phyloP scores from a whole-genome alignment of 1,140 invertebrate species.

The Formica exsecta region DNA sequence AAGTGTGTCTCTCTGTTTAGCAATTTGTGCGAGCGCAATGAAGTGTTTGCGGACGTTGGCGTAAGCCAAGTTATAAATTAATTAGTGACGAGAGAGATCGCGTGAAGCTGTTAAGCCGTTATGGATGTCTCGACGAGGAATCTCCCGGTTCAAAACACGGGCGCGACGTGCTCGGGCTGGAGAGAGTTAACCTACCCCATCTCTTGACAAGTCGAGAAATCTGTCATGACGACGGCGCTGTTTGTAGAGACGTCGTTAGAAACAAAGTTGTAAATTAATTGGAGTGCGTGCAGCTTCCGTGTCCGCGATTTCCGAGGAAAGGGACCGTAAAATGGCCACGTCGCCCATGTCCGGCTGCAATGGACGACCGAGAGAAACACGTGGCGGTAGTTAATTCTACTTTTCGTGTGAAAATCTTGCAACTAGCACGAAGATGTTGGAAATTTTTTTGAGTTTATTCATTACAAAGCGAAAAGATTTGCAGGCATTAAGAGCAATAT shows the following conservation, averaged over 20 bases:
- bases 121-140: slow-evolving; percentile 45
- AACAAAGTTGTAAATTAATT: slow-evolving; percentile 61
- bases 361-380: neutral
- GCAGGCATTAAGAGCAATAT: too few species aligned
- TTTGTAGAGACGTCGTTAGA: slow-evolving; percentile 49
- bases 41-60: slow-evolving; percentile 37
- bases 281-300: slow-evolving; percentile 39
- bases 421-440: neutral
- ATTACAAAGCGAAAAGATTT: neutral
- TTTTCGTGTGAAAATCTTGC: neutral
- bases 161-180: slow-evolving; percentile 14
- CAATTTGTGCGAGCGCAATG: slow-evolving; percentile 4
- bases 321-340: slow-evolving; percentile 32
- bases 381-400: neutral
- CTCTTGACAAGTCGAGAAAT: slow-evolving; percentile 49
- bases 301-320: slow-evolving; percentile 25
- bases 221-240: slow-evolving; percentile 36
- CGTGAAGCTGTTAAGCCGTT: slow-evolving; percentile 31
- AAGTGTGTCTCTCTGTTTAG: neutral
- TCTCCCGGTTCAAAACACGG: slow-evolving; percentile 42
- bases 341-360: neutral
- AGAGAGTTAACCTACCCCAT: slow-evolving; percentile 20
- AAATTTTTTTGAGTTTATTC: neutral
- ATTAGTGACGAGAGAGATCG: slow-evolving; percentile 31
- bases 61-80: slow-evolving; percentile 50